Base-by-base conservation (phyloP, 2,113 vertebrate genomes). In the Pleuronectes platessa region DNA sequence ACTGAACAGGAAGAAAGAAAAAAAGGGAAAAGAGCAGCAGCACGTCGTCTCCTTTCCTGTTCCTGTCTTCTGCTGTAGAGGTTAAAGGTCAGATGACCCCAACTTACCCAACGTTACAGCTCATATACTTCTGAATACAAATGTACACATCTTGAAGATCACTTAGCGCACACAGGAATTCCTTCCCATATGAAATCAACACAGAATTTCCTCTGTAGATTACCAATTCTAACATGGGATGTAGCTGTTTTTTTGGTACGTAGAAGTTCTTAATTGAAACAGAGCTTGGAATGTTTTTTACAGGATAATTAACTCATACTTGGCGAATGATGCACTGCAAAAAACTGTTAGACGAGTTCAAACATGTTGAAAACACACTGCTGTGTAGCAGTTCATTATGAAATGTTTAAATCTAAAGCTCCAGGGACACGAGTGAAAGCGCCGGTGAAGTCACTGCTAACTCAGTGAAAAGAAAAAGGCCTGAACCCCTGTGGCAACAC, bases 61-160 rank as follows among this genome's bases (percentile, higher is more conserved):
- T 87, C 83, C 86, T 87, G 79, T n/a, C 5, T 69, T 77, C 68
- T 74, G 42, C 35, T 26, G 2, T 45, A 61, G 56, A 71, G 82
- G 81, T 83, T 31, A 80, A 72, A 42, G 74, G 84, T 89, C 69
- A 71, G 49, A 69, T 23, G 35, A 78, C 71, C 66, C 49, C n/a
- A 35, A n/a, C 23, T 55, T 65, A 60, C 60, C 54, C 27, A 45
- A 61, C 68, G 58, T 21, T 55, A 23, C 31, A 71, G 72, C 8
- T 64, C 35, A 64, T 18, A 61, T 18, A 10, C 21, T 56, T 40
- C 66, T 61, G 55, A 51, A 54, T 60, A 55, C 37, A 53, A 69
- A 65, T 67, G 72, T 53, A 55, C 45, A 79, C 76, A 56, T 86
- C 74, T 82, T 85, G 61, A 83, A 51, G 67, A 78, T 26, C 64